Conservation (phyloP, 2,888 invertebrate genomes). For the Rotaria socialis region DNA sequence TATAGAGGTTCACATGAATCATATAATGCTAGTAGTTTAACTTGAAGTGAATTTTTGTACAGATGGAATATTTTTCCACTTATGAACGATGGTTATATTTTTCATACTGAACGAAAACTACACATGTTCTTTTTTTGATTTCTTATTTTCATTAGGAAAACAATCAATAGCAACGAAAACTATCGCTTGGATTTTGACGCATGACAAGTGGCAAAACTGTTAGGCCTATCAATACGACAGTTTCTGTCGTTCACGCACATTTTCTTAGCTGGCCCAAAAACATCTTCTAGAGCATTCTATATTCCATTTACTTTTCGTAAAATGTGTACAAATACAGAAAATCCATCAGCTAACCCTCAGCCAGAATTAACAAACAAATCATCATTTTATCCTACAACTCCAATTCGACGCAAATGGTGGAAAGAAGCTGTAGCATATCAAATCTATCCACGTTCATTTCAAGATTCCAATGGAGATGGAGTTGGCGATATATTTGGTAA, state of each 20-base stretch:
- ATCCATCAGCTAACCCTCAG: not conserved
- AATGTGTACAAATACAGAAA: not conserved
- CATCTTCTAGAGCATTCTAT: not conserved
- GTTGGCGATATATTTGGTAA: conserved; percentile 51
- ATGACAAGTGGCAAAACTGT: not conserved
- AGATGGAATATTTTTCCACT: not conserved
- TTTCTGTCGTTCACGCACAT: not conserved
- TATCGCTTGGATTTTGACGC: not conserved
- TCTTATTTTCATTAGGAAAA: not conserved
- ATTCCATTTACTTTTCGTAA: not conserved
- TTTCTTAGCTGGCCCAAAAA: not conserved
- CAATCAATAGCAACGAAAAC: not conserved
- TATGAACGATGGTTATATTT: not conserved
- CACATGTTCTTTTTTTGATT: not conserved
- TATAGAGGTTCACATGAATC: not conserved
- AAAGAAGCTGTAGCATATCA: conserved; percentile 78
- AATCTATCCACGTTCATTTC: conserved; percentile 69
- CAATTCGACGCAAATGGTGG: conserved; percentile 67
- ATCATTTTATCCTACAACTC: not conserved
- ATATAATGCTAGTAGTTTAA: too few species aligned
- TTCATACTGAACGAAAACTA: not conserved
- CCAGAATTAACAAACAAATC: not conserved
- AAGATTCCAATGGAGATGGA: conserved; percentile 56
- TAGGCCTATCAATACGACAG: not conserved
- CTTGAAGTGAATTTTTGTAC: not conserved